Percentiles rank a stretch among this genome's conserved stretches.
Conservation (phyloP, 2,888 invertebrate genomes). For the Heteromyza rotundicornis region DNA sequence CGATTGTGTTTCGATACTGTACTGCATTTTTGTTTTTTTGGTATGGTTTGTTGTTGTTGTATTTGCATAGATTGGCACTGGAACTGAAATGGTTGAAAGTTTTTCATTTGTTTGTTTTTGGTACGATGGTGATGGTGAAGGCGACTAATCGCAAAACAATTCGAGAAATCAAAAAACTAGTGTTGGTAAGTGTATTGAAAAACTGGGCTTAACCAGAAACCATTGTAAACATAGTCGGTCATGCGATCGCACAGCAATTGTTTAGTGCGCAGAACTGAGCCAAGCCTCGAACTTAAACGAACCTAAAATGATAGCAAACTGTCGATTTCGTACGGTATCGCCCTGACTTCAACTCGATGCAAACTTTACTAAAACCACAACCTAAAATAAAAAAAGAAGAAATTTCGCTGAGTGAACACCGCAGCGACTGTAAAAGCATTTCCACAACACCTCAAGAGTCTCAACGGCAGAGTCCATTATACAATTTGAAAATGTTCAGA, state of each 20-base stretch:
- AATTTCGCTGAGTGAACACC: no score
- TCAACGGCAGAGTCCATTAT: conserved; percentile 17
- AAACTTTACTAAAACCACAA: no score
- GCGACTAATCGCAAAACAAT: conserved; percentile 16
- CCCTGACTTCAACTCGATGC: no score
- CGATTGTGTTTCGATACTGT: no score
- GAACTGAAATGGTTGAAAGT: no score
- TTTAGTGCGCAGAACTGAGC: conserved; percentile 75
- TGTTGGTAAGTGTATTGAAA: no score
- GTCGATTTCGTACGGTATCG: no score
- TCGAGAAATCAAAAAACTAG: conserved; percentile 5
- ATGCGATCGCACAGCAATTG: conserved; percentile 74
- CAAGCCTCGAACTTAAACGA: no score
- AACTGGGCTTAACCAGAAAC: conserved; percentile 89
- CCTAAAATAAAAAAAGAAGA: no score
- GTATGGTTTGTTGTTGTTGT: conserved; percentile 7
- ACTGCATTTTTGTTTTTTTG: neutral
- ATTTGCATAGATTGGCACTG: conserved; percentile 3
- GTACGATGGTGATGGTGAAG: neutral
- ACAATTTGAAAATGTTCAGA: neutral
- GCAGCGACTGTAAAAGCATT: neutral
- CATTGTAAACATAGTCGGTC: conserved; percentile 83
- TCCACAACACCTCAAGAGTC: conserved; percentile 34
- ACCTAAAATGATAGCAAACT: no score
- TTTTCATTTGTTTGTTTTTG: conserved; percentile 3